Conservation (phyloP, 2,113 vertebrate species). For the Mustela lutreola region DNA sequence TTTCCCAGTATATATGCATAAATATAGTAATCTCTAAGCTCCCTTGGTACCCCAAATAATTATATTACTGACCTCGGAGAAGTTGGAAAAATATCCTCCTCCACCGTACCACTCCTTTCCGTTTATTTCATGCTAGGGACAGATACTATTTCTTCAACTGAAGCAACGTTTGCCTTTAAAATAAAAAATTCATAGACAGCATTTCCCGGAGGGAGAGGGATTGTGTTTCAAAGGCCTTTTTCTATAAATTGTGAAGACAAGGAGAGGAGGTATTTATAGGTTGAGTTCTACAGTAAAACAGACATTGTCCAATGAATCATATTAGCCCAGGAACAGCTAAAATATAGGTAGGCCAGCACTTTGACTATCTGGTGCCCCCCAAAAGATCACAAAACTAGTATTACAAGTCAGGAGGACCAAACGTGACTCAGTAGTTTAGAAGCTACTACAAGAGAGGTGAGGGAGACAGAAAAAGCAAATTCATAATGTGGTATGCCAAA, state of each 20-base stretch:
- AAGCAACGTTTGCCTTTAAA: conserved; percentile 4
- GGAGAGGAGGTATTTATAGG: background rate
- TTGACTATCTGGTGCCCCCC: background rate
- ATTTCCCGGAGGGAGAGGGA: background rate
- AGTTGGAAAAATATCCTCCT: background rate
- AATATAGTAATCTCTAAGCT: conserved; percentile 22
- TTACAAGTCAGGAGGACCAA: background rate
- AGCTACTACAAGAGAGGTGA: background rate
- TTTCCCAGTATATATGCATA: background rate
- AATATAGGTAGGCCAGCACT: background rate
- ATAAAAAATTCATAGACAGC: background rate
- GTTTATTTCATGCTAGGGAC: conserved; percentile 1
- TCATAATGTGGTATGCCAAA: background rate
- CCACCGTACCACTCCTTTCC: background rate
- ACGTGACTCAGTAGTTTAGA: background rate
- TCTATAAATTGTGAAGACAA: background rate
- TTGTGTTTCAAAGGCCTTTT: background rate
- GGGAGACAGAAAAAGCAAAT: background rate
- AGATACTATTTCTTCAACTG: conserved; percentile 7
- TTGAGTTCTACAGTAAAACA: background rate
- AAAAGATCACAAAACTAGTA: background rate
- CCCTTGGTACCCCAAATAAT: conserved; percentile 17
- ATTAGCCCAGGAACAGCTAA: background rate
- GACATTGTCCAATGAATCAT: background rate
- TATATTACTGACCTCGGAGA: conserved; percentile 35